Percentiles rank a stretch among this genome's conserved stretches.
Evolutionary conservation across 1,140 invertebrate genomes (phyloP).

Genomic region (Eubasilissa regina): DNA sequence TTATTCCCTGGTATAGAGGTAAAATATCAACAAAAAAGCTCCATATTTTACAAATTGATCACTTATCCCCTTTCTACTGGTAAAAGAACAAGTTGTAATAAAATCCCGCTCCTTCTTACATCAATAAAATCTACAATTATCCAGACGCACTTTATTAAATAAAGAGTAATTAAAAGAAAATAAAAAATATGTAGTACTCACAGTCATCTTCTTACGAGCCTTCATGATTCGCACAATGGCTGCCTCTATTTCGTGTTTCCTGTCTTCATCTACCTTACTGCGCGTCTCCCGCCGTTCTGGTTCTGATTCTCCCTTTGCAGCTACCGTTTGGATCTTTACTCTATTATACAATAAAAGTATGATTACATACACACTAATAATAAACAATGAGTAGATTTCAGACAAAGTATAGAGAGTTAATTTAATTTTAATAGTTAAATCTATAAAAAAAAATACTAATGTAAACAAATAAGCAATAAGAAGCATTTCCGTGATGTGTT

Average conservation of each 20-base stretch:
- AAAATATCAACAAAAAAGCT: too few species aligned
- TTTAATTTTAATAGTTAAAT: too few species aligned
- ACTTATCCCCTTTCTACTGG: too few species aligned
- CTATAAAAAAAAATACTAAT: too few species aligned
- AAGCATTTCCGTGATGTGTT: too few species aligned
- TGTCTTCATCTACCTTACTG: slow-evolving; percentile 98
- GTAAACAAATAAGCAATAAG: too few species aligned
- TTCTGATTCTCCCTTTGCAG: slow-evolving; percentile 98
- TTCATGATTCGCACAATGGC: slow-evolving; percentile 99
- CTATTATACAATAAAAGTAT: slow-evolving; percentile 68
- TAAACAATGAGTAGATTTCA: neutral
- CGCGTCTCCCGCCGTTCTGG: slow-evolving; percentile 98
- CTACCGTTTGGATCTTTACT: slow-evolving; percentile 95
- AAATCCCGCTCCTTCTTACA: too few species aligned
- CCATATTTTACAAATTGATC: too few species aligned
- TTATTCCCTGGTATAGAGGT: too few species aligned
- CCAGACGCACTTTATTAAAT: neutral
- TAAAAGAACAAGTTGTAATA: too few species aligned
- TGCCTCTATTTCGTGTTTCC: slow-evolving; percentile 99
- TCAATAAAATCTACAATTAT: neutral
- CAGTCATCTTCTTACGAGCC: slow-evolving; percentile 93
- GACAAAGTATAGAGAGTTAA: too few species aligned
- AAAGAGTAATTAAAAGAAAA: neutral
- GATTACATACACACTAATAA: neutral
- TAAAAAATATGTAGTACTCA: slow-evolving; percentile 66